These are phyloP conservation scores for Epizoanthus rinbou DNA, from an alignment of 92 coral and sea anemone species.

Conservation along the genomic window DNA sequence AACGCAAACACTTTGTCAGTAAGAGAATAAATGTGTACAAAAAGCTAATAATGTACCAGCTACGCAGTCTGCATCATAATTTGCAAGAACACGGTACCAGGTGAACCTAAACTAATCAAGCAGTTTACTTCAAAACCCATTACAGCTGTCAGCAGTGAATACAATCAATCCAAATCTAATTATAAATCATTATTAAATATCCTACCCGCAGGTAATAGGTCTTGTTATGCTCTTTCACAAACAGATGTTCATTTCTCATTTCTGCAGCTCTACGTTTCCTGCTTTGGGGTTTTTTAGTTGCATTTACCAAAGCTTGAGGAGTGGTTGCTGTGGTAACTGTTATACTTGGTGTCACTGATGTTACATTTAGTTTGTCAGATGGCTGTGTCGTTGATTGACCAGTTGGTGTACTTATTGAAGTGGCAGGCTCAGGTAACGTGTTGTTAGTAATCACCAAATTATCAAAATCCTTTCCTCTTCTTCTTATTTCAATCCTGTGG, in stretches of 20 bases:
- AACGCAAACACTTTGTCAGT: no score
- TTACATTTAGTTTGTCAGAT: no score
- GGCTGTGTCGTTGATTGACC: no score
- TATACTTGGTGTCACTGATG: neutral
- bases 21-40: no score
- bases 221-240: neutral
- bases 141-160: no score
- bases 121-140: no score
- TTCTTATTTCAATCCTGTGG: neutral
- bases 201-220: neutral
- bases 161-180: no score
- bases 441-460: neutral
- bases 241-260: neutral
- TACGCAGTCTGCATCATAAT: no score
- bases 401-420: neutral
- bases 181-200: no score
- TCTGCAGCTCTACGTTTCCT: conserved; percentile 5
- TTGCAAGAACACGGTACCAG: no score
- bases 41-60: no score
- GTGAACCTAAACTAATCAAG: no score
- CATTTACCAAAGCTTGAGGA: neutral
- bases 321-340: neutral
- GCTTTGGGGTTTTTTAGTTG: neutral
- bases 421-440: neutral
- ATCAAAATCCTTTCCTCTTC: conserved; percentile 1